These are phyloP conservation scores for Labroides dimidiatus DNA, from an alignment of 2,797 vertebrate species.

Conservation along the genomic window DNA sequence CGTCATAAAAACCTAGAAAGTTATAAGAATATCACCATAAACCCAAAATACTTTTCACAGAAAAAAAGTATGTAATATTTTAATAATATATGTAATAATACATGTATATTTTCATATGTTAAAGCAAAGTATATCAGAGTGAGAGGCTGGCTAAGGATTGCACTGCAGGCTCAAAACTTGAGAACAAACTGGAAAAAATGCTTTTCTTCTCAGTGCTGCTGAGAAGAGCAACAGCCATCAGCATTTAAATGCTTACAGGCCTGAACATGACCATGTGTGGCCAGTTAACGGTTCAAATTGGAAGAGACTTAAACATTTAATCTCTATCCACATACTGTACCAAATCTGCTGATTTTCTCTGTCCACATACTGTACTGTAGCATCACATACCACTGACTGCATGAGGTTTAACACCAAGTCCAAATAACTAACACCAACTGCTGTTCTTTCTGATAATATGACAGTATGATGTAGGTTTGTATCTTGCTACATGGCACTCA, in stretches of 20 bases:
- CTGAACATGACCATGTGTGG: neutral
- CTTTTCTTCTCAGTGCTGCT: neutral
- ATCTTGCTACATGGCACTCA: neutral
- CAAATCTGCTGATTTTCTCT: no score
- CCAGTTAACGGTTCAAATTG: neutral
- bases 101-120: neutral
- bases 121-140: neutral
- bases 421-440: neutral
- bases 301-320: neutral
- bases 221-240: neutral
- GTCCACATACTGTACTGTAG: neutral
- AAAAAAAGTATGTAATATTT: no score
- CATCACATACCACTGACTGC: neutral
- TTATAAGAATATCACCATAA: neutral
- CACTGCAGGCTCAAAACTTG: conserved; percentile 7
- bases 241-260: neutral
- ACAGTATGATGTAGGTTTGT: neutral
- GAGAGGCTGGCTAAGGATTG: conserved; percentile 12
- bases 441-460: neutral
- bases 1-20: conserved; percentile 3
- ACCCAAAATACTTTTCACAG: no score
- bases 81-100: no score
- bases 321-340: no score
- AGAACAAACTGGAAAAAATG: neutral
- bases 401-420: neutral